Base-by-base conservation (phyloP, 2,797 vertebrate species). In the Simalia tracyae region DNA sequence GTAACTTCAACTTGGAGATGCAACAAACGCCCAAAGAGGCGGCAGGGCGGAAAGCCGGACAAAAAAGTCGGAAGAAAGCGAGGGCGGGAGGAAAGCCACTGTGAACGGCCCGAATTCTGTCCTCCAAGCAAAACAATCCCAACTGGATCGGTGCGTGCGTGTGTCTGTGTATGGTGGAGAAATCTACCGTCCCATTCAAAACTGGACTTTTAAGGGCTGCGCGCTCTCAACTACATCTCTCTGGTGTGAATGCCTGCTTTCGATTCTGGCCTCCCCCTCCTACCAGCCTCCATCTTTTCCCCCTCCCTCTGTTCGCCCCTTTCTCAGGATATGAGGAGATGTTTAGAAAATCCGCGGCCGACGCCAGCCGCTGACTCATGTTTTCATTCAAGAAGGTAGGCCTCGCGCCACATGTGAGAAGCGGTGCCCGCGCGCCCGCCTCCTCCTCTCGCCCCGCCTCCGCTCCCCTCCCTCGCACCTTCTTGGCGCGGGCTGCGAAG, bases 291-390 rank as follows among this genome's bases (percentile, higher is more conserved):
- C 94, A 93, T 88, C 92, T 93, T 95, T 89, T 59, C 93, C 93
- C 89, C 95, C 91, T 95, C 96, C 84, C 94, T 95, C 94, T 94
- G 91, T 91, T 93, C 5, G 7, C 0, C 61, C 86, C 92, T 98
- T 98, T 98, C 98, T 98, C 98, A 98, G 98, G 98, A 98, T 98
- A 98, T 98, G 97, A 98, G 95, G 95, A 97, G 98, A 98, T 97
- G 97, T 98, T 97, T 98, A 98, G 97, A 98, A 98, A 98, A 98
- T 98, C 98, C 96, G 88, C 97, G 98, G 98, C 97, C 97, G 97
- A 97, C 96, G 97, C 98, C 98, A 97, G 97, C 97, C 97, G 97
- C 98, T 98, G 98, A 98, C 97, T 97, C 98, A 98, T 98, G 97
- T 95, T 97, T 98, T 97, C 96, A 97, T 97, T 97, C 94, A 97